Evolutionary conservation across 2,797 vertebrate species (phyloP), one percentile per base, ranked within the genome.

Genomic region (Chromobotia macracanthus): DNA sequence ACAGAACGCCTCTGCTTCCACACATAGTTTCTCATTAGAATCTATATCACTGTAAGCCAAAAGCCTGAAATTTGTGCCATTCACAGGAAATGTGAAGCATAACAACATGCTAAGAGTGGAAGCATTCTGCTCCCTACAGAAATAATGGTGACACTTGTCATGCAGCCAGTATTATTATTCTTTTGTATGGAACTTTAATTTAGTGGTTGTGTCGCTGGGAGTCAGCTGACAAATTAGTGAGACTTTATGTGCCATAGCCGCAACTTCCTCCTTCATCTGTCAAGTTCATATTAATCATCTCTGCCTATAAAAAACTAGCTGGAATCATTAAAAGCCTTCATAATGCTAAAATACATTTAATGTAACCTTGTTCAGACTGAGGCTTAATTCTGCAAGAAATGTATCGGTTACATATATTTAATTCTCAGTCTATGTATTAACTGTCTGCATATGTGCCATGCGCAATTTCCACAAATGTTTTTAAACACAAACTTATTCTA

Each of bases 1-100:
- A 71, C 28, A 74, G 83, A 81, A 89, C 84, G 85, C 85, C 88
- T 81, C 56, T 19, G 44, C 67, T 35, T 75, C 79, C 73, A 48
- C 69, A 68, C 64, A 53, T 53, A 67, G 69, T 80, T 87, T 86
- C 67, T 86, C 75, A 87, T 87, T 15, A 80, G 31, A 19, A 65
- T 23, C 38, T 46, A 53, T 28, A 51, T 63, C 38, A 72, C 66
- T 41, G 31, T 7, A 31, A 58, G 64, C 9, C 65, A 65, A 64
- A 56, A 72, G 55, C 64, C 80, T 86, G 31, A 72, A 60, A 79
- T 84, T 60, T 70, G 58, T 68, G 71, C 75, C 25, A 23, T n/a
- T 65, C 7, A 72, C 61, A 53, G 12, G 21, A 65, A 67, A 75
- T 25, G 21, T 21, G n/a, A 19, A 71, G n/a, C 19, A 61, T 15